Evolutionary conservation across 2,797 vertebrate genomes (phyloP).

Genomic region (Argya squamiceps): DNA sequence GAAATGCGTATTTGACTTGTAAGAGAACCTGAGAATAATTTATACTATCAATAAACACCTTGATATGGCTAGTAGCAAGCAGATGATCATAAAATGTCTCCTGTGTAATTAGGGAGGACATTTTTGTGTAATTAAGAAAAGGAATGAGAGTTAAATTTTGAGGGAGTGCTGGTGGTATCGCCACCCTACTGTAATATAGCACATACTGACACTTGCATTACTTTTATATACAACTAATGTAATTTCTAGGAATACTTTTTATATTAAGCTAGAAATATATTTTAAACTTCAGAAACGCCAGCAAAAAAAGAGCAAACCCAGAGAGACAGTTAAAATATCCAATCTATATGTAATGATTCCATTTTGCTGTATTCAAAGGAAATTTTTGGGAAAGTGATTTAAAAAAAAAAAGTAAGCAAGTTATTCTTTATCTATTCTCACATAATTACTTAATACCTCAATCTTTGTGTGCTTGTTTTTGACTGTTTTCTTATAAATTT

Average conservation of each 20-base stretch:
- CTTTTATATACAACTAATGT: not conserved
- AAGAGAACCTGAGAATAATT: constrained; percentile 8
- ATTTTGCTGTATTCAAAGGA: not conserved
- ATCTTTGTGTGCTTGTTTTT: not conserved
- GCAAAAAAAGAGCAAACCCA: not conserved
- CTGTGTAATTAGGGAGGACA: constrained; percentile 13
- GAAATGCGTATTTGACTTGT: not conserved
- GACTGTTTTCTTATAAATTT: not conserved
- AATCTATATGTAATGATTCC: not conserved
- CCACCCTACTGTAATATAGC: not conserved
- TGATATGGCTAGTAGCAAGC: not conserved
- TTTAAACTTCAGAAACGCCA: not conserved
- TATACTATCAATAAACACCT: constrained; percentile 34
- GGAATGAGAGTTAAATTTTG: constrained; percentile 16
- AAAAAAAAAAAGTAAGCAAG: not conserved
- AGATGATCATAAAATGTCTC: not conserved
- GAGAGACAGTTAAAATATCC: not conserved
- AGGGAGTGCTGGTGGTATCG: not conserved
- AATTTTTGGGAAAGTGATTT: not conserved
- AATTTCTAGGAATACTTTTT: not conserved
- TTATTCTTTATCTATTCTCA: not conserved
- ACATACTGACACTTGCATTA: not conserved
- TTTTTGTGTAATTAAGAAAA: constrained; percentile 61
- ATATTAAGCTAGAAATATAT: not conserved
- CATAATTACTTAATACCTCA: not conserved